phyloP scores from a whole-genome alignment of 2,113 vertebrate species.

The Girardinichthys multiradiatus region DNA sequence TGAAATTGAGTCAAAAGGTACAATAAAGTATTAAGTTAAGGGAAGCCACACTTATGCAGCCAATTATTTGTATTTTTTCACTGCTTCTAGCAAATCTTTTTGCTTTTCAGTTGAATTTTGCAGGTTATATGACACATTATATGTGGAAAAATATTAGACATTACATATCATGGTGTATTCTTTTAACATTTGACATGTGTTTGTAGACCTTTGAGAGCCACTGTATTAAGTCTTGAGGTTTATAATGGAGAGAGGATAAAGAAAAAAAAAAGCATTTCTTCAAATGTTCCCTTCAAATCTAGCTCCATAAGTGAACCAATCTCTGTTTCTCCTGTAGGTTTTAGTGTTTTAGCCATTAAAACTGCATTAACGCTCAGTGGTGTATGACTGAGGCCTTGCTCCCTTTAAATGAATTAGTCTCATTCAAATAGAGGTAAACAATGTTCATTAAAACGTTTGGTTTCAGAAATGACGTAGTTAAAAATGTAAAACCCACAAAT shows the following conservation, averaged over 20 bases:
- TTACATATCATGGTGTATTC: not conserved
- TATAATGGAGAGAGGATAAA: not conserved
- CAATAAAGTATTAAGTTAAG: not conserved
- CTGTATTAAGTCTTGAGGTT: too few species aligned
- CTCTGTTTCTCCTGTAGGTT: not conserved
- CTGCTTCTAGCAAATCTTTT: not conserved
- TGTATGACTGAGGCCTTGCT: not conserved
- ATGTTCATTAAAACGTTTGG: not conserved
- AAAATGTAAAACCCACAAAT: not conserved
- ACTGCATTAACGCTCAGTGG: not conserved
- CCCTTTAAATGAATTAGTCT: not conserved
- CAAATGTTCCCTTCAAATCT: not conserved
- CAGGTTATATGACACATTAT: not conserved
- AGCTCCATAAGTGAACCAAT: slow-evolving; percentile 2
- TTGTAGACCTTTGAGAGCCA: not conserved
- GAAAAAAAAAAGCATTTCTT: not conserved
- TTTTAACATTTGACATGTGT: not conserved
- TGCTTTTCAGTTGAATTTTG: not conserved
- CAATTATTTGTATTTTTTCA: not conserved
- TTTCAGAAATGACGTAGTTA: not conserved
- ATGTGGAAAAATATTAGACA: not conserved
- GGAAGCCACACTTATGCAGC: not conserved
- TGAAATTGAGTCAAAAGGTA: too few species aligned
- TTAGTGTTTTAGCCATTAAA: not conserved
- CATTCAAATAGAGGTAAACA: not conserved